Evolutionary conservation across 2,113 vertebrate genomes (phyloP), one percentile per base, ranked within the genome.

Genomic region (Oceanites oceanicus): DNA sequence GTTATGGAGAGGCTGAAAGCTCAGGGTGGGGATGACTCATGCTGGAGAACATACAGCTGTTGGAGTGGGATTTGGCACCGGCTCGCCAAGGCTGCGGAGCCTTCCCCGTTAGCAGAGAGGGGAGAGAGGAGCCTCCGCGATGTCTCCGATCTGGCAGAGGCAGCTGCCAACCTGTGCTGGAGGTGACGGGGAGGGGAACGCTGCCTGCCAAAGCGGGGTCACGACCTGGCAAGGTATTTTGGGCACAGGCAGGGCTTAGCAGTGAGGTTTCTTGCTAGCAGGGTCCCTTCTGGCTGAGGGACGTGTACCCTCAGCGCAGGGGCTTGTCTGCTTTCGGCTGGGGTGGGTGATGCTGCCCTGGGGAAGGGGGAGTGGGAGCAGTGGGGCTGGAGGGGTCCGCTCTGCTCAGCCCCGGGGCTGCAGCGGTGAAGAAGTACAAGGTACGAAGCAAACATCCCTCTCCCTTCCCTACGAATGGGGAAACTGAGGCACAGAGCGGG

Each of bases 1-100:
- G 93, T 95, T 97, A 71, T 96, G 95, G 94, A 96, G 88, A 96
- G 92, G 93, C 95, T 91, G 88, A 55, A 38, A 59, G 87, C 97
- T 95, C 29, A 2, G 92, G 71, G 50, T 68, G 73, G 93, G 84
- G 79, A 94, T 96, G 96, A 96, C 75, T 97, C 94, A 97, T 4
- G 42, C 95, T 84, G 88, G 97, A 95, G 88, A 94, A 93, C 68
- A 92, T 82, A 84, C 96, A 97, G 95, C 94, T 96, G 95, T 83
- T 85, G 86, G 91, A 92, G 58, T 3, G 0, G 80, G 95, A 62
- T 58, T 63, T 94, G 92, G 95, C 92, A 56, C 7, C 0, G 1
- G 73, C 38, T 76, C 18, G 0, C 0, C 13, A 1, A 59, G 86
- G 66, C 42, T 76, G 74, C 22, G 4, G 53, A 96, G 68, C 84